Evolutionary conservation across 2,113 vertebrate species (phyloP).

Genomic region (Psittacula cyanocephala): DNA sequence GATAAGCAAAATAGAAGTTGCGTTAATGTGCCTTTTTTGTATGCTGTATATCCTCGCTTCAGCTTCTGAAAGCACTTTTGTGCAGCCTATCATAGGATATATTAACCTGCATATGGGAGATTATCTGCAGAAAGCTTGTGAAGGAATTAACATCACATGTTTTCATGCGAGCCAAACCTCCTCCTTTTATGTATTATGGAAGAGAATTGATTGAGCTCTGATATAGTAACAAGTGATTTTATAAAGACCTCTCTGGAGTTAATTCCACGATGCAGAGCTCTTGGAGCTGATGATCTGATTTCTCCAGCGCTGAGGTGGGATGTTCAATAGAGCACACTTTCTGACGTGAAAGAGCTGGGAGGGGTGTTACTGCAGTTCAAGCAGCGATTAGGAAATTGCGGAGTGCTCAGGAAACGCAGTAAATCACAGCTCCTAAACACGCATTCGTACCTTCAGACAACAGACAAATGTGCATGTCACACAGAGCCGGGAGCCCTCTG

Average conservation of each 20-base stretch:
- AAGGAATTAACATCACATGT: slow-evolving; percentile 11
- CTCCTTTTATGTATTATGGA: slow-evolving; percentile 55
- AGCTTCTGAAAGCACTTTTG: not conserved
- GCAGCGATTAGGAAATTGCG: fast-evolving
- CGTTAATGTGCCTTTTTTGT: not conserved
- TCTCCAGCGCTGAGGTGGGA: fast-evolving
- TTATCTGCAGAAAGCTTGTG: slow-evolving; percentile 17
- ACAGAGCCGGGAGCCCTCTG: not conserved
- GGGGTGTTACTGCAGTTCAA: not conserved
- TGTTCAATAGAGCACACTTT: not conserved
- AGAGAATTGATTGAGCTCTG: slow-evolving; percentile 38
- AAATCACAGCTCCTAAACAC: not conserved
- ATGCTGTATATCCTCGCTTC: not conserved
- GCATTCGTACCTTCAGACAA: fast-evolving
- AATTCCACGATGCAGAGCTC: not conserved
- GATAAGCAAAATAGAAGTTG: not conserved
- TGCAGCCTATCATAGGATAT: not conserved
- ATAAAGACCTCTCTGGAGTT: slow-evolving; percentile 3
- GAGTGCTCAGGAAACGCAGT: not conserved
- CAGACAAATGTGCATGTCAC: not conserved
- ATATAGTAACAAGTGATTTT: slow-evolving; percentile 42
- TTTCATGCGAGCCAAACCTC: slow-evolving; percentile 19
- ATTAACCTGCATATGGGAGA: not conserved
- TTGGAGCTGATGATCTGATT: not conserved
- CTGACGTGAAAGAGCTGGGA: not conserved